Evolutionary conservation across 2,797 vertebrate species (phyloP).

Genomic region (Cossypha dichroa): DNA sequence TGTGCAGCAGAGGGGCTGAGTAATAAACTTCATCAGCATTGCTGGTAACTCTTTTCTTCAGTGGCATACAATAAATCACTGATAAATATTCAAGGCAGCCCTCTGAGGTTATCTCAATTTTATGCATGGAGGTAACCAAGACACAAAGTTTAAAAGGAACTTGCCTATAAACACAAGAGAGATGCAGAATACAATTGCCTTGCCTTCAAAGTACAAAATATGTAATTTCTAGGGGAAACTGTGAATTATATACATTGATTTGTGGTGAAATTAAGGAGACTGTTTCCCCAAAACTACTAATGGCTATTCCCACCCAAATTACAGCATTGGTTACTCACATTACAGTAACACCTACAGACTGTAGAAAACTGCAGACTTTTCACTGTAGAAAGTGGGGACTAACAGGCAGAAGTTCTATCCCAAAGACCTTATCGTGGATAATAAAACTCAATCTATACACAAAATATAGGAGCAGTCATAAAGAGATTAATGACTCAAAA

Average conservation of each 20-base stretch:
- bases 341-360: neutral
- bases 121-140: neutral
- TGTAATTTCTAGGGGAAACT: neutral
- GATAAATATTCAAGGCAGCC: conserved; percentile 27
- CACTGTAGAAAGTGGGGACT: neutral
- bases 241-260: neutral
- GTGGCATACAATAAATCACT: neutral
- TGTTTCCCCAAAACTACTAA: neutral
- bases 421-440: neutral
- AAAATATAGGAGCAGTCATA: neutral
- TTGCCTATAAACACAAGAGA: neutral
- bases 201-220: neutral
- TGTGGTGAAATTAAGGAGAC: neutral
- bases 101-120: conserved; percentile 42
- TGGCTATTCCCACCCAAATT: neutral
- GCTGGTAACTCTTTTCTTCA: neutral
- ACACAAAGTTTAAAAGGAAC: neutral
- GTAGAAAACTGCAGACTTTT: neutral
- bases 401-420: neutral
- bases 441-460: neutral
- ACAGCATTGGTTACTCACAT: neutral
- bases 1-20: neutral
- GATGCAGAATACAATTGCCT: neutral
- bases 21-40: conserved; percentile 15
- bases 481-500: neutral